Evolutionary conservation across 2,888 invertebrate genomes (phyloP).

Genomic region (Octonoba sinensis): DNA sequence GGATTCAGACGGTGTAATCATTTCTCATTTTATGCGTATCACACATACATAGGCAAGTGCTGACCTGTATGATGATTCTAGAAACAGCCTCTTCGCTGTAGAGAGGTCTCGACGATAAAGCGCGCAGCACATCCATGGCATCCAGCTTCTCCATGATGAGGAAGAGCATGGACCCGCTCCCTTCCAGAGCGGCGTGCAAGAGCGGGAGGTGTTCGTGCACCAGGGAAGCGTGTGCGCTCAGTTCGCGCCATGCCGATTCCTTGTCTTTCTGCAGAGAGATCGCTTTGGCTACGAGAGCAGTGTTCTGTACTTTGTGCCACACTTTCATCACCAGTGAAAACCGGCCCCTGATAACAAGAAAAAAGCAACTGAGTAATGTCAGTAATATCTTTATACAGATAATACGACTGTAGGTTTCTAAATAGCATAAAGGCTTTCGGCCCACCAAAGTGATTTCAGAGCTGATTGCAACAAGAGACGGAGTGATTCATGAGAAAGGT

Average conservation of each 20-base stretch:
- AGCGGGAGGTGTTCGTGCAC: constrained; percentile 88
- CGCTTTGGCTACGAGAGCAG: constrained; percentile 88
- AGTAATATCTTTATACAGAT: neutral
- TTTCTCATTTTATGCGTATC: no score
- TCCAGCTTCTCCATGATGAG: constrained; percentile 76
- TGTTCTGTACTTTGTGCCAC: constrained; percentile 81
- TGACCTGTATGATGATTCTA: constrained; percentile 83
- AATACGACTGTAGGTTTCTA: no score
- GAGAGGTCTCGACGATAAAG: constrained; percentile 87
- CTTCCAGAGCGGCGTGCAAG: constrained; percentile 69
- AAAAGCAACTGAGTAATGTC: neutral
- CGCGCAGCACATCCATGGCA: constrained; percentile 91
- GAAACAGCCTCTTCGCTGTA: constrained; percentile 94
- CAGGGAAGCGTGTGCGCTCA: constrained; percentile 83
- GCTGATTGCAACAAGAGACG: no score
- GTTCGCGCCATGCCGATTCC: constrained; percentile 80
- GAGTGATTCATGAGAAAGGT: no score
- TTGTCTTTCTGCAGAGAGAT: constrained; percentile 73
- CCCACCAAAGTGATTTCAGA: no score
- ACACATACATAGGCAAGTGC: neutral
- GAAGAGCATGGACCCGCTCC: constrained; percentile 65
- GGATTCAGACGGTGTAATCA: no score
- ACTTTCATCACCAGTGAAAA: constrained; percentile 86
- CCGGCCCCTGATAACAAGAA: constrained; percentile 77
- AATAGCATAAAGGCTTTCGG: no score